These are phyloP conservation scores for Myotis yumanensis DNA, from an alignment of 2,113 vertebrate species.

Conservation along the genomic window DNA sequence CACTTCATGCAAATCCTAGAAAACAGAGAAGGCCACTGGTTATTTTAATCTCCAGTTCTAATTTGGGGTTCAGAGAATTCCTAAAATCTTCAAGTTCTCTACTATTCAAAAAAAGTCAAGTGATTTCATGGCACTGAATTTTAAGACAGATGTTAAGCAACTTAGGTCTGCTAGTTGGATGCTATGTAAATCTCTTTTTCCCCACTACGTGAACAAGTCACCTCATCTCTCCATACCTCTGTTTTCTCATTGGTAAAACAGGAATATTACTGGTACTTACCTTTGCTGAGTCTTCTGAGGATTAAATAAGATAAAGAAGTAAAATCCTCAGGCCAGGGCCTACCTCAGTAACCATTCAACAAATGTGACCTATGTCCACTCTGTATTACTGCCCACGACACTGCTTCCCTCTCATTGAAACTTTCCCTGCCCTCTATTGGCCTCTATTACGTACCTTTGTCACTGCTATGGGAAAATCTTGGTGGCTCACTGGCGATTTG, in stretches of 20 bases:
- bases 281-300: not conserved
- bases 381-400: not conserved
- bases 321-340: not conserved
- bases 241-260: not conserved
- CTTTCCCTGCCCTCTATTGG: not conserved
- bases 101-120: not conserved
- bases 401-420: not conserved
- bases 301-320: not conserved
- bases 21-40: not conserved
- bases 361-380: not conserved
- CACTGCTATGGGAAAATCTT: not conserved
- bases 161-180: not conserved
- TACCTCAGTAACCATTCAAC: not conserved
- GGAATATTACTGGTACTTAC: not conserved
- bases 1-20: not conserved
- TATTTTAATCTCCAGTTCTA: constrained; percentile 20
- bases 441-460: not conserved
- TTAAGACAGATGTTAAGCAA: not conserved
- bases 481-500: not conserved
- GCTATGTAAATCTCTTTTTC: not conserved
- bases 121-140: not conserved
- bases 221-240: not conserved
- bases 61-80: not conserved
- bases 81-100: constrained; percentile 17
- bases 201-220: not conserved